Base-by-base conservation (phyloP, 1,140 invertebrate species). In the Drosophila pseudoobscura region DNA sequence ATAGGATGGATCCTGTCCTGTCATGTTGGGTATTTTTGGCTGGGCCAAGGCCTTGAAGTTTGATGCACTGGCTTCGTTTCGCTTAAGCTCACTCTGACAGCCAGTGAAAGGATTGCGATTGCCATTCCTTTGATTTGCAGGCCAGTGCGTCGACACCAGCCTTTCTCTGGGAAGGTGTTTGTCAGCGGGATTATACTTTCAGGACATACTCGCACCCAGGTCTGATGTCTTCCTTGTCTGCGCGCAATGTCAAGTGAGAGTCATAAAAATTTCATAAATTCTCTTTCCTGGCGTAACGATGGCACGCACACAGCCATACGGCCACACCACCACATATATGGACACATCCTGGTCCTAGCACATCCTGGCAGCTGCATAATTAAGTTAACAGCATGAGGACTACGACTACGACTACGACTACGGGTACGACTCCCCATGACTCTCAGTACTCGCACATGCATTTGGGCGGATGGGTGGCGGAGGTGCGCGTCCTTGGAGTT, bases 401-500 rank as follows among this genome's bases (percentile, higher is more conserved):
- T 59, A 24, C 24, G 8, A 29, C 29, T 35, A 11, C 35, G 8
- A 39, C 51, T 53, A 3, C 39, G n/a, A 55, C 39, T 44, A 7
- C 17, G 17, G 17, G 17, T 17, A 17, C 35, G 3, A 39, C 29
- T 20, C 20, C 20, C 20, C 49, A 26, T 5, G 7, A 31, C 29
- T 31, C 29, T 31, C 29, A 31, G 29, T 31, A 8, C 8, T 3
- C 29, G 7, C 7, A 8, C 8, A 35, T 35, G 31, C 31, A 35
- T 35, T 35, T 35, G 31, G 8, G 3, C 31, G 31, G 8, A 11
- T 9, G 35, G 45, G 47, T 59, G 29, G 49, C 41, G 17, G 58
- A 1, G 35, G 68, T 59, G 58, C 56, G 46, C 56, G 82, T 87
- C 80, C 80, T 85, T 85, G 68, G 82, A 80, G 80, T 70, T 85